A percentile compares a stretch with the other conserved stretches of the same genome.
phyloP scores from a whole-genome alignment of 2,113 vertebrate species.

The Phylloscopus trochilus region DNA sequence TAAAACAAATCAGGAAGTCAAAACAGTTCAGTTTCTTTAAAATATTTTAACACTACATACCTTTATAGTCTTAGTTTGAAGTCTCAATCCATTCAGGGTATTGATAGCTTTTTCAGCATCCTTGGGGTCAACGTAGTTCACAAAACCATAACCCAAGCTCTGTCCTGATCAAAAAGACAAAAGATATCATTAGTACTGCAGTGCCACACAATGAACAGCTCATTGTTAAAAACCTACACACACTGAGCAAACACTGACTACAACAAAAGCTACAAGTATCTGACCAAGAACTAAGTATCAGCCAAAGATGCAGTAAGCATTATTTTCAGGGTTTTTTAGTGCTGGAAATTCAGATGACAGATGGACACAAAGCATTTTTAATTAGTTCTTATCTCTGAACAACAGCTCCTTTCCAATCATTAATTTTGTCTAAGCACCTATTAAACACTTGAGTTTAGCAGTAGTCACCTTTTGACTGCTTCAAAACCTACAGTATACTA shows the following conservation, averaged over 20 bases:
- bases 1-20: background rate
- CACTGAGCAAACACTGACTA: background rate
- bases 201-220: background rate
- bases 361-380: background rate
- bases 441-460: background rate
- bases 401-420: background rate
- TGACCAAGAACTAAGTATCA: background rate
- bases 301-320: background rate
- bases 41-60: conserved; percentile 71
- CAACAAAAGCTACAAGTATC: background rate
- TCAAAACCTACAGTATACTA: background rate
- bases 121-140: conserved; percentile 97
- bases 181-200: background rate
- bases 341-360: background rate
- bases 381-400: background rate
- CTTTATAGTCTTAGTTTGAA: conserved; percentile 99
- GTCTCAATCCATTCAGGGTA: conserved; percentile 95
- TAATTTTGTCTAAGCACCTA: background rate
- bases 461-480: background rate
- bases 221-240: background rate
- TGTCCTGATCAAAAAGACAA: conserved; percentile 79
- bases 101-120: conserved; percentile 98
- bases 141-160: conserved; percentile 97
- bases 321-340: background rate
- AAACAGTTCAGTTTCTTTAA: background rate